Conservation (phyloP, 1,140 invertebrate genomes). For the Galleria mellonella region DNA sequence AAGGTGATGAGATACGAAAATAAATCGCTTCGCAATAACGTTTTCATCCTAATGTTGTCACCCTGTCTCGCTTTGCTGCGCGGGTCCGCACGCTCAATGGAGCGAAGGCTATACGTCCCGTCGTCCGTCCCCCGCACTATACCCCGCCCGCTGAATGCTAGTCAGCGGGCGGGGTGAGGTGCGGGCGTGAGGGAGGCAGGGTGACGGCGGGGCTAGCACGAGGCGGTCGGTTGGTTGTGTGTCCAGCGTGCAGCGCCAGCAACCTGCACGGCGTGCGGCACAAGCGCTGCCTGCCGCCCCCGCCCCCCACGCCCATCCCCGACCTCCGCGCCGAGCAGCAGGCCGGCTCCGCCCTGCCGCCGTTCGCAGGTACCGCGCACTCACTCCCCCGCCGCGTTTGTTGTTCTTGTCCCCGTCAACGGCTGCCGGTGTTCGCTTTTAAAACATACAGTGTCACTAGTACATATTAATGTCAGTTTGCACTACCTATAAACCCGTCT, state of each 20-base stretch:
- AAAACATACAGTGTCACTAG: neutral
- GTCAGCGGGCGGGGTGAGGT: no score
- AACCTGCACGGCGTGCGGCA: constrained; percentile 90
- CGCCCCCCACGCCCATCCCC: constrained; percentile 84
- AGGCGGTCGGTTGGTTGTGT: constrained; percentile 9
- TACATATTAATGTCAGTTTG: no score
- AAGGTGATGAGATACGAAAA: neutral
- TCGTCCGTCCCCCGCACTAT: no score
- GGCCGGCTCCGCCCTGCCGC: constrained; percentile 54
- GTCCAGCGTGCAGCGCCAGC: constrained; percentile 75
- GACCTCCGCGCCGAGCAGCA: constrained; percentile 86
- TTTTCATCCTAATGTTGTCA: constrained; percentile 23
- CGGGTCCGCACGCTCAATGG: neutral
- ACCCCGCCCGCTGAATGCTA: no score
- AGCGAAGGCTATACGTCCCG: neutral
- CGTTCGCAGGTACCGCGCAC: constrained; percentile 57
- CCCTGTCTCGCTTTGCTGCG: constrained; percentile 30
- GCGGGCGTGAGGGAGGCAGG: no score
- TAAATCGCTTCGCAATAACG: constrained; percentile 17
- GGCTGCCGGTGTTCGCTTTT: neutral
- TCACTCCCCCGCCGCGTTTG: neutral
- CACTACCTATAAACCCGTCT: no score
- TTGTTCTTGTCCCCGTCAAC: neutral
- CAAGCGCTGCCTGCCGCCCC: constrained; percentile 86
- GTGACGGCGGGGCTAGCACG: no score